Base-by-base conservation (phyloP, 2,888 invertebrate species). In the Dermolepida albohirtum region DNA sequence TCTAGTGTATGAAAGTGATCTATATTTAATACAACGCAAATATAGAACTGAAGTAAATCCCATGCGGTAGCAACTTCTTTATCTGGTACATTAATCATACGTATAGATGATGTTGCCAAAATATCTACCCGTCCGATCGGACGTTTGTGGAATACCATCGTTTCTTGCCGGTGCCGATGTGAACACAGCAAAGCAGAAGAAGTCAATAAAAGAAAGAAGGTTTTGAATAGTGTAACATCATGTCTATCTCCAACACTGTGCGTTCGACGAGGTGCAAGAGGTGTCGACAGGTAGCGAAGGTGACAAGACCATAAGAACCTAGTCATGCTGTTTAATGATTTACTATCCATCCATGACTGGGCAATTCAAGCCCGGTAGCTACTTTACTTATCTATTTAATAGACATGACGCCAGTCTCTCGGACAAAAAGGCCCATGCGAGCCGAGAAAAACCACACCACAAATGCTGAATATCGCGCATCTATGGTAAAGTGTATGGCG, bases 271-370 rank as follows among this genome's bases (percentile, higher is more conserved):
- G 12, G 16, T 41, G 40, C 17, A 22, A 22, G 47, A 68, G 57
- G 68, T 68, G 68, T 68, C 64, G 68, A 68, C 68, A 68, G 68
- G 68, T 68, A 68, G 54, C 54, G 43, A 54, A 64, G 68, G 68
- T 68, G 68, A 68, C 68, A 68, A 64, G 68, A 49, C 39, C 7
- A 22, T 59, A 55, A 55, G 49, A 16, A 43, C 55, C 54, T 59
- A 79, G 81, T 82, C 82, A 82, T 81, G 76, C 76, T 78, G 76
- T 81, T 81, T 81, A 82, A 82, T 81, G 81, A 82, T 80, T 77
- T 75, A 78, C 77, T 76, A 79, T 78, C 77, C 72, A 74, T 75
- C 66, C 73, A 78, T 81, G 81, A 82, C 80, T 74, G 69, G 75
- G 79, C 79, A 79, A 75, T 77, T 70, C 71, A 81, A 82, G 81